These are phyloP conservation scores for Sinocyclocheilus grahami DNA, from an alignment of 2,113 vertebrate species.

Conservation along the genomic window DNA sequence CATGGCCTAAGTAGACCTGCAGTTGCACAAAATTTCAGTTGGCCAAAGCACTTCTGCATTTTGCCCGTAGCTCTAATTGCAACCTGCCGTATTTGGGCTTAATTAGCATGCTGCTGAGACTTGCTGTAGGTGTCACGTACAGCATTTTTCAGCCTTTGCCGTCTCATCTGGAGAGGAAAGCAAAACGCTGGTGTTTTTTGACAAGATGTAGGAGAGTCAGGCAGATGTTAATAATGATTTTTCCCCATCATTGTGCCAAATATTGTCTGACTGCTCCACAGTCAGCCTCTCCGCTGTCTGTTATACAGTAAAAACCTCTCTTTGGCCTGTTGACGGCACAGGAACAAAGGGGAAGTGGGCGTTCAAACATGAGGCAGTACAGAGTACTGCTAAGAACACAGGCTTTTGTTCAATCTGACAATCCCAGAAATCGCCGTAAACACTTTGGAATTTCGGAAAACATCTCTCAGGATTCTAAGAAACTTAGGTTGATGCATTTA, in stretches of 20 bases:
- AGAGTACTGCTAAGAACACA: conserved; percentile 5
- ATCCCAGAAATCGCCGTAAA: not conserved
- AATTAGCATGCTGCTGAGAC: conserved; percentile 55
- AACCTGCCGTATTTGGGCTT: not conserved
- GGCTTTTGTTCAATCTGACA: conserved; percentile 28
- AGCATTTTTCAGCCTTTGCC: conserved; percentile 10
- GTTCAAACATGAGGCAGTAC: conserved; percentile 1
- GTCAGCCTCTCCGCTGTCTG: not conserved
- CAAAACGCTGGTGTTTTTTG: not conserved
- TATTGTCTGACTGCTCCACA: not conserved
- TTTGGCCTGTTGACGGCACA: conserved; percentile 14
- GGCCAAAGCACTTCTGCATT: not conserved
- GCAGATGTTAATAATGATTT: conserved; percentile 8
- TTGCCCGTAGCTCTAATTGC: not conserved
- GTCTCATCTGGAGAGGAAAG: not conserved
- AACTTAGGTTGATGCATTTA: not conserved
- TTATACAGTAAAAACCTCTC: not conserved
- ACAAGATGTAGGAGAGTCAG: conserved; percentile 10
- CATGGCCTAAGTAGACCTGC: not conserved
- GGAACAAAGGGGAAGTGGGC: conserved; percentile 22
- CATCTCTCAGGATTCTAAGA: not conserved
- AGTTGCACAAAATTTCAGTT: not conserved
- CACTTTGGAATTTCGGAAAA: not conserved
- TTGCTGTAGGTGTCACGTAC: conserved; percentile 60
- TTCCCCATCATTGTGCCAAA: not conserved